Evolutionary conservation across 2,888 invertebrate genomes (phyloP), one percentile per base, ranked within the genome.

Genomic region (Drosophila subsilvestris): DNA sequence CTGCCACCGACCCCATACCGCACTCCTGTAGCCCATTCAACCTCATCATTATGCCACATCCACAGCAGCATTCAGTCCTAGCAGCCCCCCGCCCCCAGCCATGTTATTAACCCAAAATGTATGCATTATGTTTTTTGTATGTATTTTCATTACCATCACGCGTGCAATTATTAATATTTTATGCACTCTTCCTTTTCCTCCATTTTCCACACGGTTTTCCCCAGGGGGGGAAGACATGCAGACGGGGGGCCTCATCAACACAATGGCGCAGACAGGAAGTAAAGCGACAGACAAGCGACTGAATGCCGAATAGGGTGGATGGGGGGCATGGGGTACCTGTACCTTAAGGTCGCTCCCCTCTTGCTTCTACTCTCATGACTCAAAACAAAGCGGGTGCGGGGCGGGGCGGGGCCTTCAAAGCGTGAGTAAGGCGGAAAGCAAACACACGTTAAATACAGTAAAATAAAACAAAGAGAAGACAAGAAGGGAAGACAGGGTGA

Each of bases 151-250:
- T 83, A 86, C 79, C 87, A 86, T 58, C 85, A 75, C 85, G 79
- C 85, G 87, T 81, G 77, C 85, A 86, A 86, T 86, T 84, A 84
- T 86, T 81, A 86, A 83, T 84, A 83, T 86, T 83, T 86, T 75
- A 83, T 83, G 79, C 83, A 86, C 75, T 79, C 75, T 72, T 65
- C 47, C 63, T 66, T 60, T 68, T 60, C 53, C 42, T 25, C 18
- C 62, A 10, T 37, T 25, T 25, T 45, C 17, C 47, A 43, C 42
- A 25, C 43, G 25, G 14, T 6, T 20, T 10, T n/a, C 47, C 62
- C 57, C 25, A 25, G 4, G 25, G 58, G 69, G 37, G 37, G 10
- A 37, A 55, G 4, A 4, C 12, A 17, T 63, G 54, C 60, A 57
- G 66, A 66, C 66, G 67, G 37, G 14, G 67, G 37, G 14, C 66